A percentile compares a stretch with the other conserved stretches of the same genome.
These are phyloP conservation scores for Charina bottae DNA, from an alignment of 2,113 vertebrate genomes.

Conservation along the genomic window DNA sequence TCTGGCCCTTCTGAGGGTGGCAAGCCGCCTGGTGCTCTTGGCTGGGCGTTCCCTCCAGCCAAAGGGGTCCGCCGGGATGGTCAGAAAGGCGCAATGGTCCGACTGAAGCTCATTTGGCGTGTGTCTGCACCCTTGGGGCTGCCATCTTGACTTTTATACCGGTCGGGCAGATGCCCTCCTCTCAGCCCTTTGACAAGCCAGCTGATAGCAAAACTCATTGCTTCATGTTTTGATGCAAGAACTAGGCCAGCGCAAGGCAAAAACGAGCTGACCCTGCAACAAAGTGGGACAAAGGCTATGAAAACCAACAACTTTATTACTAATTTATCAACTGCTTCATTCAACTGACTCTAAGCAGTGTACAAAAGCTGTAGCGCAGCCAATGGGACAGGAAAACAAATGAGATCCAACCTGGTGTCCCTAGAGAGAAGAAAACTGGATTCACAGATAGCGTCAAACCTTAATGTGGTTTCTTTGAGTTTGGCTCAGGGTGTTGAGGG, in stretches of 20 bases:
- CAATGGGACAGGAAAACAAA: neutral
- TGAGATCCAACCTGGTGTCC: neutral
- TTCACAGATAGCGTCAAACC: neutral
- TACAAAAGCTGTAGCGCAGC: neutral
- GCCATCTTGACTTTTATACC: no score
- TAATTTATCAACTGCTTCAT: neutral
- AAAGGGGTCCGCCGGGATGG: no score
- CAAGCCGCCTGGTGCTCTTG: no score
- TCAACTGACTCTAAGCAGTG: neutral
- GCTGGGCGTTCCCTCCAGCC: no score
- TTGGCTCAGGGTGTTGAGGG: neutral
- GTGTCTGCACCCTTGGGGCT: no score
- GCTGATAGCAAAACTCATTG: neutral
- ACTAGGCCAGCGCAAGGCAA: no score
- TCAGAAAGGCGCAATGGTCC: neutral
- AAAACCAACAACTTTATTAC: neutral
- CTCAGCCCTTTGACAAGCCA: neutral
- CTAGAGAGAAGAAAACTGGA: neutral
- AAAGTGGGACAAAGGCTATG: neutral
- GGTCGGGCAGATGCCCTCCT: no score
- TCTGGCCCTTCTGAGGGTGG: neutral
- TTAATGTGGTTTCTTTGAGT: neutral
- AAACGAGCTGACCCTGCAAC: neutral
- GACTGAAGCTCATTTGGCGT: no score
- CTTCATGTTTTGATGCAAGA: neutral